These are phyloP conservation scores for Pteronura brasiliensis DNA, from an alignment of 2,113 vertebrate species.

Conservation along the genomic window DNA sequence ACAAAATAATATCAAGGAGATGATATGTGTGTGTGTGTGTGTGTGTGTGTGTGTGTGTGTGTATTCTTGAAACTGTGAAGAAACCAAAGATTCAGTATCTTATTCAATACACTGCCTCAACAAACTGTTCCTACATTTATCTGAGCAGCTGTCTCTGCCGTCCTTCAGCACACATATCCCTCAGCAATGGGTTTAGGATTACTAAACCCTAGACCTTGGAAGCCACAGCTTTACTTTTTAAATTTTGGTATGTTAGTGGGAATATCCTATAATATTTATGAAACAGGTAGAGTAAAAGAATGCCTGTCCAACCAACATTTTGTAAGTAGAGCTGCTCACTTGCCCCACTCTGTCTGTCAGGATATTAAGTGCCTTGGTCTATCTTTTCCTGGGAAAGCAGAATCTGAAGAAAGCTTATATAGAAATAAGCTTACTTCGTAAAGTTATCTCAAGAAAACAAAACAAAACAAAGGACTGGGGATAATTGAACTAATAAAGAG, in stretches of 20 bases:
- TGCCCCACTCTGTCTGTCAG: background rate
- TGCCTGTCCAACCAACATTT: background rate
- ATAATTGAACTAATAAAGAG: background rate
- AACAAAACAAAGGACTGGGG: background rate
- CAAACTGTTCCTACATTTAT: background rate
- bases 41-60: too few species aligned
- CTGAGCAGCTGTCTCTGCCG: background rate
- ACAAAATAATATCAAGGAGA: background rate
- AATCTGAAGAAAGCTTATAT: background rate
- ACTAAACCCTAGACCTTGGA: background rate
- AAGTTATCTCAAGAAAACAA: background rate
- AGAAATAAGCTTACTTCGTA: background rate
- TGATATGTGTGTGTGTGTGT: background rate
- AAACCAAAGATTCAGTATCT: background rate
- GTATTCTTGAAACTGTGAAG: background rate
- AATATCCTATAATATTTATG: background rate
- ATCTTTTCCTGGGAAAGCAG: background rate
- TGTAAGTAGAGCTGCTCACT: background rate
- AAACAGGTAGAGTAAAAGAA: background rate
- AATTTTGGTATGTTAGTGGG: background rate
- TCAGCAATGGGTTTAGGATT: background rate
- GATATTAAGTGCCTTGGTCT: background rate
- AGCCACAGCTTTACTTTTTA: background rate
- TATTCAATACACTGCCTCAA: background rate
- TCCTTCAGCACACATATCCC: background rate